These are phyloP conservation scores for Notothenia rossii DNA, from an alignment of 2,113 vertebrate genomes.

Conservation along the genomic window DNA sequence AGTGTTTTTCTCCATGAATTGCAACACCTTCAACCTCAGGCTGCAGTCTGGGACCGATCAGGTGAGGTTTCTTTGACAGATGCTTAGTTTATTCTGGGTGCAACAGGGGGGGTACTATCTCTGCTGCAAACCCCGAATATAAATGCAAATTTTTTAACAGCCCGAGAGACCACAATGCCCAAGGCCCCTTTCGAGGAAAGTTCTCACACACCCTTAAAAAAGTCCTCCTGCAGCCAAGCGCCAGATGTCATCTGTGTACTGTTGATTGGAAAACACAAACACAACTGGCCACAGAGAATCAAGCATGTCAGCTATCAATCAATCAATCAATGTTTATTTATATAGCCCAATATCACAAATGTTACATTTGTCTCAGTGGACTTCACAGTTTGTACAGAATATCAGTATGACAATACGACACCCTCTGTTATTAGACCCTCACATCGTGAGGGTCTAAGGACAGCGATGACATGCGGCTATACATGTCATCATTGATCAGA, in stretches of 20 bases:
- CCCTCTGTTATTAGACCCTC: too few relatives aligned
- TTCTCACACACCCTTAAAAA: conserved; percentile 59
- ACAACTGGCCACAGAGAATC: conserved; percentile 44
- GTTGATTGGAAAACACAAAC: conserved; percentile 75
- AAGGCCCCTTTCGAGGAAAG: conserved; percentile 31
- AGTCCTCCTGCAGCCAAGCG: conserved; percentile 31
- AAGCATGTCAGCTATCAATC: conserved; percentile 22
- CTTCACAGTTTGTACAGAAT: too few relatives aligned
- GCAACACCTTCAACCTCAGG: conserved; percentile 53
- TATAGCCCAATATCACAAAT: too few relatives aligned
- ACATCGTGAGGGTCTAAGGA: too few relatives aligned
- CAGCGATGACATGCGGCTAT: too few relatives aligned
- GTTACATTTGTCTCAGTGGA: too few relatives aligned
- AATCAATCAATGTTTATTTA: too few relatives aligned
- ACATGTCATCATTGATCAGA: too few relatives aligned
- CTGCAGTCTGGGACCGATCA: conserved; percentile 62
- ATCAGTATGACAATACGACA: too few relatives aligned
- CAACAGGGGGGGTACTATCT: conserved; percentile 9
- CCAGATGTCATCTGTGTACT: conserved; percentile 61
- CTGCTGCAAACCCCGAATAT: conserved; percentile 26
- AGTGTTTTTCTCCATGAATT: conserved; percentile 37
- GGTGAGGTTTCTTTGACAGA: conserved; percentile 53
- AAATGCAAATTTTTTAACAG: conserved; percentile 34
- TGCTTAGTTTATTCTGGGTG: conserved; percentile 57
- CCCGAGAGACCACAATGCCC: conserved; percentile 8